These are phyloP conservation scores for Dusona sp. DNA, from an alignment of 2,888 invertebrate species.

Conservation along the genomic window DNA sequence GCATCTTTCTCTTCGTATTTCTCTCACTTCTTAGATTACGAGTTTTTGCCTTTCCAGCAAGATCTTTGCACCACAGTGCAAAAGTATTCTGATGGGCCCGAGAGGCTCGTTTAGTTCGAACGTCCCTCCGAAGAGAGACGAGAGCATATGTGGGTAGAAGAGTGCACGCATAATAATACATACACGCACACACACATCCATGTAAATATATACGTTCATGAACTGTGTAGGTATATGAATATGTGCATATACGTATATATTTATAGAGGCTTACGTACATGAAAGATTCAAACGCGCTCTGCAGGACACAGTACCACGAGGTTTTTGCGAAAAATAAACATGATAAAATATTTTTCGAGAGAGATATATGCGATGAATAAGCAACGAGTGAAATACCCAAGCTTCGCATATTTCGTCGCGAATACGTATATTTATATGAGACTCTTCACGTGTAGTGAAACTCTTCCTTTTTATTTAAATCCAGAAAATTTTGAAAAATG, in stretches of 20 bases:
- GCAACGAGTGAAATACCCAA: conserved; percentile 6
- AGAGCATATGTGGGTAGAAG: conserved; percentile 54
- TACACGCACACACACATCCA: not conserved
- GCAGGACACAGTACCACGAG: conserved; percentile 4
- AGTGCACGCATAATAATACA: conserved; percentile 48
- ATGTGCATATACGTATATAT: not conserved
- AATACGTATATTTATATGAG: not conserved
- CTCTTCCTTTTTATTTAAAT: conserved; percentile 10
- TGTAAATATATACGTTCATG: not conserved
- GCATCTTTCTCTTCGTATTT: conserved; percentile 2
- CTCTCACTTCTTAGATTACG: conserved; percentile 47
- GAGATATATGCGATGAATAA: conserved; percentile 48
- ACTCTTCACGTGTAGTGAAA: not conserved
- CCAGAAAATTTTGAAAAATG: not conserved
- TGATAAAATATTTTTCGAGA: conserved; percentile 55
- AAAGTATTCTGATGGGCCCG: conserved; percentile 55
- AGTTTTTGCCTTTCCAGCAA: conserved; percentile 28
- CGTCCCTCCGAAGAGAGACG: conserved; percentile 3
- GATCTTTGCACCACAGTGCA: conserved; percentile 18
- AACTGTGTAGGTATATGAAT: not conserved
- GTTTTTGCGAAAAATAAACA: conserved; percentile 62
- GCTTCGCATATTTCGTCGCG: conserved; percentile 22
- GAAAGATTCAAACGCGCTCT: conserved; percentile 18
- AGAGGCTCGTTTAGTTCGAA: conserved; percentile 53
- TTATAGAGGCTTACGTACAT: not conserved